Evolutionary conservation across 2,888 invertebrate species (phyloP), one percentile per base, ranked within the genome.

Genomic region (Synanthedon andrenaeformis): DNA sequence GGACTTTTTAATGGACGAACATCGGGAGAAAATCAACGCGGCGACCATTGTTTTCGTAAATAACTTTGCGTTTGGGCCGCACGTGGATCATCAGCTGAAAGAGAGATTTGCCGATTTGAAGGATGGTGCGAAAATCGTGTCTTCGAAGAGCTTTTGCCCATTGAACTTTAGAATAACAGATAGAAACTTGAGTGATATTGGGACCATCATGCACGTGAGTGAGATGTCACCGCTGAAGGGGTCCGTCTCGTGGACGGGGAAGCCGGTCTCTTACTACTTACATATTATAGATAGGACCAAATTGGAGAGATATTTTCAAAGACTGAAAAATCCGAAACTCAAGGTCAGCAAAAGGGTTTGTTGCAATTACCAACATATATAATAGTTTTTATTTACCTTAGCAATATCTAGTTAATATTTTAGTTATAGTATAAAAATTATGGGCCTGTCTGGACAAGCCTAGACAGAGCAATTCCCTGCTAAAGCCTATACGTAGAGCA

Each of bases 71-170:
- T 99, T 99, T 82, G 98, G 98, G 11, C 98, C 99, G 28, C 93
- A 93, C 61, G 97, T 99, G 35, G 99, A 99, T 87, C 97, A 99
- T 82, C 94, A 96, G 88, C 82, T 99, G 62, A 99, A 99, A 82
- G 95, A 97, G 75, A 90, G 96, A 71, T 99, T 99, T 85, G 97
- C 97, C 41, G 98, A 98, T 84, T 90, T 99, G 70, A 94, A 95
- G 70, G 97, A 97, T 79, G 96, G 96, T 56, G 98, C 98, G 49
- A 92, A 96, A 69, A 98, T 99, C 64, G 97, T 99, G 49, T 99
- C 99, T 42, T 99, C 99, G 17, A 99, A 98, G 83, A 97, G 98
- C 63, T 99, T 99, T 86, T 99, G 98, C 79, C 97, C 98, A n/a
- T 89, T 98, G 54, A 99, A 98, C 88, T 98, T 98, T 89, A 91